Conservation (phyloP, 2,888 invertebrate species). For the Orthosia cruda region DNA sequence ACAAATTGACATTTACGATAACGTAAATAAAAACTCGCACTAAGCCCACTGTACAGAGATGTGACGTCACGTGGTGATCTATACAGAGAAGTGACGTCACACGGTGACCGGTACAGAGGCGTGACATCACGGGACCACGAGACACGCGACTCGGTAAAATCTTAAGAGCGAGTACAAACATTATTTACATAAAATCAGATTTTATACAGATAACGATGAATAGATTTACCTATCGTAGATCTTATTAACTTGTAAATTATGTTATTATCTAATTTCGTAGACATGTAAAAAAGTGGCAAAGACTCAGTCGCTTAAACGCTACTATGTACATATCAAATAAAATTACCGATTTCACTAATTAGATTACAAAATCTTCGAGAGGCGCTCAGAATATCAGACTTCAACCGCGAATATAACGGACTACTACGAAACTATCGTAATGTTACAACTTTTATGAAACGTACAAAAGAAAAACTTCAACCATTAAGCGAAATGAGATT, state of each 20-base stretch:
- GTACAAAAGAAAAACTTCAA: conserved; percentile 49
- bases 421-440: conserved; percentile 30
- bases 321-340: conserved; percentile 84
- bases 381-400: conserved; percentile 45
- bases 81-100: conserved; percentile 8
- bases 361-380: conserved; percentile 29
- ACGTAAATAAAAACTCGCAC: too few species aligned
- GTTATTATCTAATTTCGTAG: conserved; percentile 82
- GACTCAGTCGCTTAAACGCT: conserved; percentile 88
- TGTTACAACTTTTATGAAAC: conserved; percentile 18
- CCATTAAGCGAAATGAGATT: conserved; percentile 54
- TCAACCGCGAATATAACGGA: conserved; percentile 16
- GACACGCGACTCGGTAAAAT: conserved; percentile 66
- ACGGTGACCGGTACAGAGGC: conserved; percentile 46
- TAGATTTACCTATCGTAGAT: conserved; percentile 74
- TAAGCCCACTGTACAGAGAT: neutral
- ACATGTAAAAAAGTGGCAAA: conserved; percentile 91
- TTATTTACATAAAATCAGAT: conserved; percentile 85
- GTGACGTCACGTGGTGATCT: conserved; percentile 22
- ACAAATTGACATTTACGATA: too few species aligned
- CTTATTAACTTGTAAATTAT: conserved; percentile 71
- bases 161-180: conserved; percentile 84
- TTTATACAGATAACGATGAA: conserved; percentile 81
- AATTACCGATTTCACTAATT: conserved; percentile 56
- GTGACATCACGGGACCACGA: conserved; percentile 23